Evolutionary conservation across 2,113 vertebrate species (phyloP), one percentile per base, ranked within the genome.

Genomic region (Ptilorrhoa leucosticta): DNA sequence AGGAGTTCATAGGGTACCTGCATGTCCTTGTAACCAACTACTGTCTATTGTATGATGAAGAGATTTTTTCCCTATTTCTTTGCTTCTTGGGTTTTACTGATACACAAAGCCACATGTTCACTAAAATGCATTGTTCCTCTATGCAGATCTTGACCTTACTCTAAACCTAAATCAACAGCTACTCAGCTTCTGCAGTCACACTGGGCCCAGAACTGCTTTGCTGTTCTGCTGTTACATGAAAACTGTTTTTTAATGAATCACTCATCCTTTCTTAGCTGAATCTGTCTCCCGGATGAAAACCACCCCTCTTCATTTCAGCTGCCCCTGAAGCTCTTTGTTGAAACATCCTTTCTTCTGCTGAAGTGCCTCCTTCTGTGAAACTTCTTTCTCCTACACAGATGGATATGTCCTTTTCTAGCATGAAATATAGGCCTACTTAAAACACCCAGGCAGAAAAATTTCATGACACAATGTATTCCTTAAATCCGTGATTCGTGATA

Each of bases 101-200:
- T 57, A 64, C 51, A 58, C 1, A 1, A 81, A 87, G 15, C 12
- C 48, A 39, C 10, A 30, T 0, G 0, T 57, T 53, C n/a, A 73
- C 10, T 20, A 87, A 88, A 69, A 57, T 16, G 21, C 24, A 9
- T 54, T 87, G 33, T 28, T 81, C 23, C 21, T 51, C 37, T 54
- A 2, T 37, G 30, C 6, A 15, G 39, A 53, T 47, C 47, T 66
- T 58, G 77, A 78, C 73, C 42, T 84, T 78, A 56, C 10, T 56
- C 27, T 20, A 80, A 72, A 39, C 15, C 66, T 61, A 50, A 81
- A 89, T 39, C 5, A 7, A 58, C 40, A 89, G 10, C 30, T 76
- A 31, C 37, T 85, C 56, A 56, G 40, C 22, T 21, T 83, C 35
- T 87, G 28, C 15, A 68, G 44, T 44, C 68, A 80, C 22, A 11